phyloP scores from a whole-genome alignment of 2,797 vertebrate genomes.

The Chromobotia macracanthus region DNA sequence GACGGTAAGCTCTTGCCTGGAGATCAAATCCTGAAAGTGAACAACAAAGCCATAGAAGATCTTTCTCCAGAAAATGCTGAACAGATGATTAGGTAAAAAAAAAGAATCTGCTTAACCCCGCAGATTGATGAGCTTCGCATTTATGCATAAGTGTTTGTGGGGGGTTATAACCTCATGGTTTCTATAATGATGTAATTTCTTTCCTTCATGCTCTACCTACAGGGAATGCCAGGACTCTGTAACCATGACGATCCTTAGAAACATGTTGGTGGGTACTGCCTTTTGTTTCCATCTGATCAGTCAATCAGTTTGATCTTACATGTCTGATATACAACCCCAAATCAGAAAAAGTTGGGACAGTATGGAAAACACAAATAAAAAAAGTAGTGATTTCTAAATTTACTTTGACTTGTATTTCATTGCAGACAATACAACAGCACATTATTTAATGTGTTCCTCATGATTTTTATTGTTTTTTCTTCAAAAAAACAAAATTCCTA shows the following conservation, averaged over 20 bases:
- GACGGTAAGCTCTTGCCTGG: constrained; percentile 83
- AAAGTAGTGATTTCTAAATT: no score
- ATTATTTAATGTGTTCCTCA: no score
- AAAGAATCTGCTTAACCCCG: neutral
- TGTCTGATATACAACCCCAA: neutral
- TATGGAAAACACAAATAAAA: no score
- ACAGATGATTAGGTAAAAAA: constrained; percentile 83
- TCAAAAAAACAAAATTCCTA: no score
- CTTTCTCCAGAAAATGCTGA: constrained; percentile 80
- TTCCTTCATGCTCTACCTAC: constrained; percentile 49
- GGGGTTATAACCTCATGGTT: constrained; percentile 37
- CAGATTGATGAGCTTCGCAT: neutral
- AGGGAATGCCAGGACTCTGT: constrained; percentile 89
- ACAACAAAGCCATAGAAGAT: constrained; percentile 80
- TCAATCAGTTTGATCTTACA: neutral
- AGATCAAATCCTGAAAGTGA: constrained; percentile 90
- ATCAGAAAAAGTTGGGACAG: no score
- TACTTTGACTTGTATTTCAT: no score
- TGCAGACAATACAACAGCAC: no score
- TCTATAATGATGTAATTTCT: constrained; percentile 55
- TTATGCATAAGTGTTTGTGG: no score
- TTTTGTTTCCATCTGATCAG: constrained; percentile 48
- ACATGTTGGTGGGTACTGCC: constrained; percentile 79
- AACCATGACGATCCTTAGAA: constrained; percentile 87
- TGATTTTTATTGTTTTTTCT: no score